Base-by-base conservation (phyloP, 2,888 invertebrate genomes). In the Hypomecis punctinalis region DNA sequence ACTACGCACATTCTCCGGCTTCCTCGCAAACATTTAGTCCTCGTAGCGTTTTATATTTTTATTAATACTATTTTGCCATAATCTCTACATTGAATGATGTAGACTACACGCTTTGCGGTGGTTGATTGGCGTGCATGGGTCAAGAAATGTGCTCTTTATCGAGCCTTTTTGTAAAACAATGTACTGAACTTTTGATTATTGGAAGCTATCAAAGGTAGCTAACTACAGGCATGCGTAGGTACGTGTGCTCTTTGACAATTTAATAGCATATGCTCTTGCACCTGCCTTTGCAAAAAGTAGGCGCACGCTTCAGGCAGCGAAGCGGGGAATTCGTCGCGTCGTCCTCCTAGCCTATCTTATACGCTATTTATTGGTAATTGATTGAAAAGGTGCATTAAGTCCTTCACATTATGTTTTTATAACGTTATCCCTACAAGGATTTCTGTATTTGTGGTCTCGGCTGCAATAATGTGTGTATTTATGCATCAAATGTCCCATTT, bases 211-310 rank as follows among this genome's bases (percentile, higher is more conserved):
- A 80, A 82, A 81, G 80, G 78, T 74, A 23, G 23, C 23, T 23
- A 23, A 77, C 51, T 76, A 77, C 78, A 78, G 82, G 80, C 81
- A 82, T 83, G 79, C 80, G 81, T 86, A 86, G 80, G 81, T 86
- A 86, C 81, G 81, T 86, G 85, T 85, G 82, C 81, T 85, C 90
- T 91, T 92, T 92, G 93, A 92, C 91, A 93, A 91, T 92, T 91
- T 92, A 92, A 93, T 91, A 91, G 91, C 93, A 91, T 90, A 91
- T 91, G 91, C 84, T 80, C 81, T 73, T 79, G 85, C 92, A 93
- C 92, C 92, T 93, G 92, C 90, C 86, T 68, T 73, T 89, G 90
- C 91, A 93, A 93, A 93, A 93, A 93, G 88, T 88, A 88, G 85
- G 85, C 84, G 83, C 91, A 90, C 88, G 92, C 91, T 91, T 88